Evolutionary conservation across 2,113 vertebrate species (phyloP), one percentile per base, ranked within the genome.

Genomic region (Paradisaea rubra): DNA sequence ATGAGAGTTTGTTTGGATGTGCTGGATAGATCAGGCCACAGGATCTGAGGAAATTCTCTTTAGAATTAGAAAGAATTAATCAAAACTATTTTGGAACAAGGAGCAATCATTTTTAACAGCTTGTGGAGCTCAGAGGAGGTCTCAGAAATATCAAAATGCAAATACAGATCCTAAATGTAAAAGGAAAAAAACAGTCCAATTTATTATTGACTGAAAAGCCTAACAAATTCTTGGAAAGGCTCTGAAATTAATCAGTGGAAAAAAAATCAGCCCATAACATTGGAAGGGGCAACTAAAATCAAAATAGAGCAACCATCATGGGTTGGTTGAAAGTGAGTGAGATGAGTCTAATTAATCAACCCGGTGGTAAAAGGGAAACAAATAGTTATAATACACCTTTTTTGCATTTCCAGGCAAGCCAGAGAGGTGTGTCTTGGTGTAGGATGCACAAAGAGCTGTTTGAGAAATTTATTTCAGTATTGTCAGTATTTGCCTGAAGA

Each of bases 21-120:
- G 25, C 23, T 50, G 8, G 25, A 9, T 7, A 63, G 66, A 27
- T 68, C 44, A 30, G 59, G 49, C 52, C 27, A 19, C 37, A 31
- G 68, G 50, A 80, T 39, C 53, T 23, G 50, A 61, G 68, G 41
- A 83, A 60, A 41, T 63, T 79, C 61, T 57, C 37, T 45, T 95
- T 63, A 68, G 77, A 72, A 86, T 84, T 65, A 73, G 63, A 39
- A 33, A 83, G 63, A 91, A 91, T 56, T 77, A 91, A 77, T 70
- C 16, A 53, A 31, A 81, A 42, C 24, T 49, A 19, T n/a, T 72
- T 83, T 84, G 59, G 77, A 89, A 73, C 4, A 52, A 84, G 81
- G 65, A 89, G 21, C 60, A 95, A 94, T 93, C 79, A 61, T 65
- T 91, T 91, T 76, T 77, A 91, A 83, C 68, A 93, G 72, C 81